phyloP scores from a whole-genome alignment of 2,888 invertebrate genomes.

The Prosapia bicincta region DNA sequence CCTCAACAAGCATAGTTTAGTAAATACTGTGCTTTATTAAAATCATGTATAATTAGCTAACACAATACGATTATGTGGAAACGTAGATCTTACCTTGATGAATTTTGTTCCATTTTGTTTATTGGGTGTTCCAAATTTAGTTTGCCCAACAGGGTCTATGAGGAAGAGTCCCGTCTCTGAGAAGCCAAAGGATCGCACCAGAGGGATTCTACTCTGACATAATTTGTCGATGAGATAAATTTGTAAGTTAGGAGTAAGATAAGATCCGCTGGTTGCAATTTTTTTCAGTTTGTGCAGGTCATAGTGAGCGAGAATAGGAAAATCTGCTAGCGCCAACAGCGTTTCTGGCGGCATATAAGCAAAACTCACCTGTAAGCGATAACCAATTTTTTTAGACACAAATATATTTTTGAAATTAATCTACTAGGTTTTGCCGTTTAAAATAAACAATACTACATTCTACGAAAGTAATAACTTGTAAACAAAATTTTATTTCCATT shows the following conservation, averaged over 20 bases:
- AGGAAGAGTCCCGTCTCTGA: not conserved
- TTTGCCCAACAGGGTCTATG: not conserved
- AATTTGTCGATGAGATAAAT: not conserved
- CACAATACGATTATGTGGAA: no score
- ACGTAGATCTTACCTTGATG: not conserved
- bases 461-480: no score
- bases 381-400: no score
- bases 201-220: not conserved
- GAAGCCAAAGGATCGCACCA: not conserved
- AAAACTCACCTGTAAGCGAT: not conserved
- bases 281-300: not conserved
- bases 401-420: no score
- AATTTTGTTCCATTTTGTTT: not conserved
- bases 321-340: not conserved
- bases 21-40: no score
- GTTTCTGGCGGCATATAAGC: not conserved
- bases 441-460: no score
- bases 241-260: not conserved
- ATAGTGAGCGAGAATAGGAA: not conserved
- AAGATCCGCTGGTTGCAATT: not conserved
- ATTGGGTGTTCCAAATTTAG: not conserved
- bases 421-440: no score
- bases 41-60: no score
- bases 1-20: no score
- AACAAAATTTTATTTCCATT: no score